Percentiles rank a stretch among this genome's conserved stretches.
Conservation (phyloP, 2,797 vertebrate genomes). For the Falco cherrug region DNA sequence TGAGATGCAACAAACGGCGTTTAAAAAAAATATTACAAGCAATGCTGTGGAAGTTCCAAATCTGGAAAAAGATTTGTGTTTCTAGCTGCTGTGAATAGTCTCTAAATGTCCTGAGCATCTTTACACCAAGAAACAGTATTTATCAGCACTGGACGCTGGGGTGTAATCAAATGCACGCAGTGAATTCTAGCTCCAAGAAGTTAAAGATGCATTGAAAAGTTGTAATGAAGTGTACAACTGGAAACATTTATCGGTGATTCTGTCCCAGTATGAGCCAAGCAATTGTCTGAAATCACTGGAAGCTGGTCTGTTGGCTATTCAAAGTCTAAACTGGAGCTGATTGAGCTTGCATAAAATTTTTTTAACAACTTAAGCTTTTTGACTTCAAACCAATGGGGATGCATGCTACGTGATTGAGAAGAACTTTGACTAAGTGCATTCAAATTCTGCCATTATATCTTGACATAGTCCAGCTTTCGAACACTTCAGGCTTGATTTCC, state of each 20-base stretch:
- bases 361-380: constrained; percentile 25
- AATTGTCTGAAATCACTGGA: constrained; percentile 55
- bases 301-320: constrained; percentile 38
- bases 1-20: not conserved
- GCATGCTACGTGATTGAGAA: not conserved
- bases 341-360: constrained; percentile 35
- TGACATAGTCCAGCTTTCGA: not conserved
- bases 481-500: not conserved
- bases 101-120: constrained; percentile 8
- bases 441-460: not conserved
- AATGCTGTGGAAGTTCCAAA: not conserved
- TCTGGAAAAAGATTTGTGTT: constrained; percentile 5
- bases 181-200: constrained; percentile 19
- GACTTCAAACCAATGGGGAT: constrained; percentile 20
- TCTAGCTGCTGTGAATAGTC: constrained; percentile 20
- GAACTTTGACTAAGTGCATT: not conserved
- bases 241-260: constrained; percentile 40
- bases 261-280: not conserved
- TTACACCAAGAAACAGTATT: not conserved
- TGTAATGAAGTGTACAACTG: constrained; percentile 28
- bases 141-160: not conserved
- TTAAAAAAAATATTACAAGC: not conserved
- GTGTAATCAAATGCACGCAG: constrained; percentile 24
- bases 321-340: constrained; percentile 34
- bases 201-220: constrained; percentile 43